phyloP scores from a whole-genome alignment of 2,797 vertebrate genomes.

The Anniella stebbinsi region DNA sequence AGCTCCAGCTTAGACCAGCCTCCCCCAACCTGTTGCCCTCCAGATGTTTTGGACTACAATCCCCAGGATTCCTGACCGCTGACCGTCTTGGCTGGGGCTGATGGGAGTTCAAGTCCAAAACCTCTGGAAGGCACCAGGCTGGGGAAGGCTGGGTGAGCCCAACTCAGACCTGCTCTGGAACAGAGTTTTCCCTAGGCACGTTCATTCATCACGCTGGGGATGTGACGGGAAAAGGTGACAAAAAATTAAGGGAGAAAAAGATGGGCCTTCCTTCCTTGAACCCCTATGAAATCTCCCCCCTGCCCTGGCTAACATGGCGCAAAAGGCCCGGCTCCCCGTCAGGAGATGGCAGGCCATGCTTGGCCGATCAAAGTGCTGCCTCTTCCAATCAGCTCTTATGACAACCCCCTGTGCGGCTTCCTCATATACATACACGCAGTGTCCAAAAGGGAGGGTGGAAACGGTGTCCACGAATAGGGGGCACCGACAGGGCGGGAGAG shows the following conservation, averaged over 20 bases:
- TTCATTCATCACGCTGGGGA: not conserved
- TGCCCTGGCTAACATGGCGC: not conserved
- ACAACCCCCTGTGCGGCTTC: not conserved
- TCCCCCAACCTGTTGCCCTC: no score
- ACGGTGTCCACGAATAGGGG: not conserved
- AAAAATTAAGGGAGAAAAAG: not conserved
- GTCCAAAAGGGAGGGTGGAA: not conserved
- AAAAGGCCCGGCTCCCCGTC: not conserved
- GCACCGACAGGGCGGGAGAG: not conserved
- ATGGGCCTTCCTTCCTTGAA: not conserved
- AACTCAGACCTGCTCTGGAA: no score
- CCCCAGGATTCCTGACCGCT: no score
- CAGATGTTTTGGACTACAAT: no score
- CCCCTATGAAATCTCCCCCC: not conserved
- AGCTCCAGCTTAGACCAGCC: not conserved
- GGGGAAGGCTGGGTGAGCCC: not conserved
- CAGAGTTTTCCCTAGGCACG: not conserved
- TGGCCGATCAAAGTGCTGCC: not conserved
- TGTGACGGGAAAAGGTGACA: no score
- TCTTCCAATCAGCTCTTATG: not conserved
- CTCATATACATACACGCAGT: not conserved
- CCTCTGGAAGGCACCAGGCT: no score
- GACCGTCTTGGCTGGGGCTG: no score
- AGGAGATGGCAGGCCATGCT: not conserved
- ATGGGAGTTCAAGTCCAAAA: no score